phyloP scores from a whole-genome alignment of 2,113 vertebrate genomes.

The Brachionichthys hirsutus region DNA sequence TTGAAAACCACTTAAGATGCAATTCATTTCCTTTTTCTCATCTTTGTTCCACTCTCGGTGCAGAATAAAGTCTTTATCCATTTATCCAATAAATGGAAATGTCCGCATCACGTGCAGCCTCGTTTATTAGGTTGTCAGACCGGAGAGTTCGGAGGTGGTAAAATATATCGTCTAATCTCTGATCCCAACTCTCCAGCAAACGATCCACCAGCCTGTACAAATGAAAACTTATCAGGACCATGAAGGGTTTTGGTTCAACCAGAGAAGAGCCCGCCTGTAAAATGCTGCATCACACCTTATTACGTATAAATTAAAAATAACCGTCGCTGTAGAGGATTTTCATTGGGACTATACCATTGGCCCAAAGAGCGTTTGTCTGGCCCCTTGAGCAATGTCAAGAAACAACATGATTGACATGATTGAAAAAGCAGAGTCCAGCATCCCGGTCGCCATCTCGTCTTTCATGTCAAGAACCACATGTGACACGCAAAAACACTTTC shows the following conservation, averaged over 20 bases:
- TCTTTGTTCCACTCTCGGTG: constrained; percentile 2
- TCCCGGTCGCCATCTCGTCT: constrained; percentile 29
- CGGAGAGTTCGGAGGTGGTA: constrained; percentile 19
- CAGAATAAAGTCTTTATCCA: neutral
- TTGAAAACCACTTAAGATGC: constrained; percentile 46
- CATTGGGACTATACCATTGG: constrained; percentile 56
- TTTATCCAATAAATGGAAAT: constrained; percentile 25
- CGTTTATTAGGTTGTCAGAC: constrained; percentile 45
- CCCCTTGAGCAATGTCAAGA: constrained; percentile 53
- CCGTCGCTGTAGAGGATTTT: constrained; percentile 56
- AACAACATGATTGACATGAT: constrained; percentile 74
- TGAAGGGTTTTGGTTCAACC: too few species aligned
- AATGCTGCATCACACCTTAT: constrained; percentile 22
- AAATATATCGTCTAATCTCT: constrained; percentile 30
- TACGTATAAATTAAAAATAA: constrained; percentile 30
- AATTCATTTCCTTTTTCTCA: constrained; percentile 27
- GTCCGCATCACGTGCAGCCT: neutral
- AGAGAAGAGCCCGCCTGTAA: too few species aligned
- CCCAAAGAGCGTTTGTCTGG: constrained; percentile 37
- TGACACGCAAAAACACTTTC: constrained; percentile 34
- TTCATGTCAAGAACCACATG: constrained; percentile 18
- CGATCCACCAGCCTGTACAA: constrained; percentile 6
- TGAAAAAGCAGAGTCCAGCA: constrained; percentile 63
- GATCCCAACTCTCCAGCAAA: constrained; percentile 6
- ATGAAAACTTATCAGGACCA: constrained; percentile 15